Conservation (phyloP, 2,797 vertebrate genomes). For the Atherinosoma microstoma region DNA sequence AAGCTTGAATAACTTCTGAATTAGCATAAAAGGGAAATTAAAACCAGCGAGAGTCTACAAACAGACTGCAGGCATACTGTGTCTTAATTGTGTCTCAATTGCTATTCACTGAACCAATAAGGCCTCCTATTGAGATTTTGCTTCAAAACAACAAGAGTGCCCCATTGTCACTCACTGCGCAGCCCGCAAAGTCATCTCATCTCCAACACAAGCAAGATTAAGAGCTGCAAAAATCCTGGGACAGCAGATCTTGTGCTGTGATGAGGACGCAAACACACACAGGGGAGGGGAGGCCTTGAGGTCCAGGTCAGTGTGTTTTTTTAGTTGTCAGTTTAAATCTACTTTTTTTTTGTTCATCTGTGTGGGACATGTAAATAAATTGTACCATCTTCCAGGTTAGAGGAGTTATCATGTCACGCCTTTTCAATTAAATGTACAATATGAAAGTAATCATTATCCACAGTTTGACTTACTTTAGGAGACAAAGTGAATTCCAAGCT, state of each 20-base stretch:
- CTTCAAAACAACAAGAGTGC: constrained; percentile 61
- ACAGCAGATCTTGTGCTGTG: not conserved
- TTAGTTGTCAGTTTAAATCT: constrained; percentile 1
- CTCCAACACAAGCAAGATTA: constrained; percentile 2
- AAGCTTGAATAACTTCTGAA: constrained; percentile 71
- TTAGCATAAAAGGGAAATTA: constrained; percentile 68
- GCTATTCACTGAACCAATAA: constrained; percentile 70
- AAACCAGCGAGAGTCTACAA: constrained; percentile 72
- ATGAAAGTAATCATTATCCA: not conserved
- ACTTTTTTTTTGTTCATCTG: not conserved
- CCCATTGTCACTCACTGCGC: constrained; percentile 39
- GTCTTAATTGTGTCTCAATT: constrained; percentile 76
- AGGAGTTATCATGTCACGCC: no score
- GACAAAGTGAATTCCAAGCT: not conserved
- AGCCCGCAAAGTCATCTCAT: constrained; percentile 41
- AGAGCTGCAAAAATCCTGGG: not conserved
- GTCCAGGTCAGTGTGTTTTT: constrained; percentile 7
- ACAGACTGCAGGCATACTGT: constrained; percentile 75
- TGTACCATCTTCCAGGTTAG: not conserved
- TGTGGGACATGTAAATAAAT: not conserved
- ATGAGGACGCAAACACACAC: not conserved
- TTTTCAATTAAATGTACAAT: no score
- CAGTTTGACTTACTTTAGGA: not conserved
- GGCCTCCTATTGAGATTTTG: constrained; percentile 68
- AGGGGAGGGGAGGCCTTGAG: constrained; percentile 1